Evolutionary conservation across 92 coral and sea anemone species (phyloP).

Genomic region (Anthopleura xanthogrammica): DNA sequence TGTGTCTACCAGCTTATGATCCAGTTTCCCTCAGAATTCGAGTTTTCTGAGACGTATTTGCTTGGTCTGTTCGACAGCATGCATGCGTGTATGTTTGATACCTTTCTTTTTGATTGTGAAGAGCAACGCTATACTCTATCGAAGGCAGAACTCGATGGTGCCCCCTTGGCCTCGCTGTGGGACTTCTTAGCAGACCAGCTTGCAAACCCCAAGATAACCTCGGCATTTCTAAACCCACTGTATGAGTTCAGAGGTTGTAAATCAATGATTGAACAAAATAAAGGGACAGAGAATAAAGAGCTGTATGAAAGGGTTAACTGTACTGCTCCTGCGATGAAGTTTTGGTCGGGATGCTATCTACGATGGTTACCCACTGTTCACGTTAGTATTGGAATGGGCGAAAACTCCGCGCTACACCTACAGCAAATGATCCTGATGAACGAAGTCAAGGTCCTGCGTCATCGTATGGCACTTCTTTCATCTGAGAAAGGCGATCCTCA

Average conservation of each 20-base stretch:
- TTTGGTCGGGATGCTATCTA: constrained; percentile 90
- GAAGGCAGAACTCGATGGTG: constrained; percentile 50
- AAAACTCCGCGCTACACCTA: constrained; percentile 78
- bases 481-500: constrained; percentile 40
- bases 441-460: constrained; percentile 77
- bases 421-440: constrained; percentile 96
- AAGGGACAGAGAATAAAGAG: constrained; percentile 27
- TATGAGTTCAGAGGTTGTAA: constrained; percentile 67
- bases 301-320: constrained; percentile 70
- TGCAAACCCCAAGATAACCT: constrained; percentile 65
- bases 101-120: constrained; percentile 89
- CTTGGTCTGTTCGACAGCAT: constrained; percentile 84
- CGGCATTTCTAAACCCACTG: constrained; percentile 81
- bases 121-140: constrained; percentile 64
- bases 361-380: constrained; percentile 95
- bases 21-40: constrained; percentile 96
- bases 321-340: constrained; percentile 80
- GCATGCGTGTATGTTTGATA: constrained; percentile 94
- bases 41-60: constrained; percentile 93
- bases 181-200: constrained; percentile 87
- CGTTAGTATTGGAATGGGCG: constrained; percentile 91
- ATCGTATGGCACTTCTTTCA: constrained; percentile 68
- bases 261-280: constrained; percentile 10
- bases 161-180: constrained; percentile 82
- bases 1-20: constrained; percentile 89